Conservation (phyloP, 2,797 vertebrate species). For the Tragelaphus oryx region DNA sequence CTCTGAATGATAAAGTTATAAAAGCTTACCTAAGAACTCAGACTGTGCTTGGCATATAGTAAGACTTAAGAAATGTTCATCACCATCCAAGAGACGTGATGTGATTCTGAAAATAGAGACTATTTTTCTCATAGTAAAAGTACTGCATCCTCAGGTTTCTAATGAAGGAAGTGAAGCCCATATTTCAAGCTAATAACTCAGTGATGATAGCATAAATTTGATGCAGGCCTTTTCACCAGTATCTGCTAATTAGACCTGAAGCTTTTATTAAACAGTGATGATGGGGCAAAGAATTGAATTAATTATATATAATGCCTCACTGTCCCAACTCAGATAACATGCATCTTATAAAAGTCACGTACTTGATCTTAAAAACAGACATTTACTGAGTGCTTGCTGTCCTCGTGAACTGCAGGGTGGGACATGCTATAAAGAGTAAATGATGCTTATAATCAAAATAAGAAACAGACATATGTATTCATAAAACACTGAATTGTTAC, state of each 20-base stretch:
- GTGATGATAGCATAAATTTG: not conserved
- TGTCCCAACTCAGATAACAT: not conserved
- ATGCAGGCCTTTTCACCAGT: not conserved
- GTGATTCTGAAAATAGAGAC: not conserved
- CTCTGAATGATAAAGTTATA: not conserved
- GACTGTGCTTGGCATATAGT: not conserved
- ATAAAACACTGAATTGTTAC: not conserved
- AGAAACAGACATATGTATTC: not conserved
- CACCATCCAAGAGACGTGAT: not conserved
- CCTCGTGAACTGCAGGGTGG: not conserved
- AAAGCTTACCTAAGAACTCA: not conserved
- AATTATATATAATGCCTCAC: not conserved
- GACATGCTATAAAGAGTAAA: not conserved
- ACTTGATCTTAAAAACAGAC: not conserved
- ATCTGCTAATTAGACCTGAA: not conserved
- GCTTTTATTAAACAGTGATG: conserved; percentile 1
- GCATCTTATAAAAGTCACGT: not conserved
- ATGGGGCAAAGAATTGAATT: not conserved
- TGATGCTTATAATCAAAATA: not conserved
- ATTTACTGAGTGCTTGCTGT: not conserved
- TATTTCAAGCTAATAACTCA: not conserved
- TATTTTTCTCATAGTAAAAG: conserved; percentile 23
- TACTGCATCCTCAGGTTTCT: not conserved
- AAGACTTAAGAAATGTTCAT: not conserved
- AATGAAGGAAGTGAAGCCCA: not conserved